phyloP scores from a whole-genome alignment of 2,113 vertebrate species.

The Arvicanthis niloticus region DNA sequence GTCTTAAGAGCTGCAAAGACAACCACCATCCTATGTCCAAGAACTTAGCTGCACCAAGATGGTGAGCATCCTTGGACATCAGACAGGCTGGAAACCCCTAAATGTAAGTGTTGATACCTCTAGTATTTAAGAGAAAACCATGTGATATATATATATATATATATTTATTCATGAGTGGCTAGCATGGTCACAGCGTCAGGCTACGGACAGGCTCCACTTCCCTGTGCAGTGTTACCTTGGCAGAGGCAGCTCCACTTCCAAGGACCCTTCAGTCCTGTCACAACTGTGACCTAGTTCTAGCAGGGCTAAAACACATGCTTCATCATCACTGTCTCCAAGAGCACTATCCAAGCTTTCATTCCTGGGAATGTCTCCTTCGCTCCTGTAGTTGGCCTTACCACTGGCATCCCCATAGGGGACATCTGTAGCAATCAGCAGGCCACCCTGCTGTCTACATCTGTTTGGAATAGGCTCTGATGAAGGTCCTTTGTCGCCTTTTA shows the following conservation, averaged over 20 bases:
- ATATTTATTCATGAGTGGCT: fast-evolving
- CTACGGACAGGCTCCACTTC: background rate
- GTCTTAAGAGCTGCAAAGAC: background rate
- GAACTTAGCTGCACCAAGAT: background rate
- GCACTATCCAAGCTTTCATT: conserved; percentile 92
- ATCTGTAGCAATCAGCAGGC: conserved; percentile 68
- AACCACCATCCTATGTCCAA: background rate
- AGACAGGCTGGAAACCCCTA: background rate
- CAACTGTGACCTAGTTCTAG: conserved; percentile 7
- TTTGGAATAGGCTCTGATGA: background rate
- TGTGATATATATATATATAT: fast-evolving
- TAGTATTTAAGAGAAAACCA: background rate
- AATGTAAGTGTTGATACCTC: background rate
- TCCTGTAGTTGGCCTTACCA: conserved; percentile 81
- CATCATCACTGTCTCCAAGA: conserved; percentile 91
- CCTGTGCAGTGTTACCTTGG: conserved; percentile 87
- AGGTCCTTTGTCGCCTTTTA: conserved; percentile 38
- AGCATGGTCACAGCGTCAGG: background rate
- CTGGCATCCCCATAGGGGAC: conserved; percentile 85
- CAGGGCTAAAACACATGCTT: conserved; percentile 71
- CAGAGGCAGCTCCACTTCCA: conserved; percentile 90
- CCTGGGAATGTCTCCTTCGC: conserved; percentile 88
- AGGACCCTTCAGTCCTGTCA: conserved; percentile 75
- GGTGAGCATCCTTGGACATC: background rate
- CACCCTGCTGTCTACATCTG: conserved; percentile 69